Base-by-base conservation (phyloP, 2,797 vertebrate species). In the Allobates femoralis region DNA sequence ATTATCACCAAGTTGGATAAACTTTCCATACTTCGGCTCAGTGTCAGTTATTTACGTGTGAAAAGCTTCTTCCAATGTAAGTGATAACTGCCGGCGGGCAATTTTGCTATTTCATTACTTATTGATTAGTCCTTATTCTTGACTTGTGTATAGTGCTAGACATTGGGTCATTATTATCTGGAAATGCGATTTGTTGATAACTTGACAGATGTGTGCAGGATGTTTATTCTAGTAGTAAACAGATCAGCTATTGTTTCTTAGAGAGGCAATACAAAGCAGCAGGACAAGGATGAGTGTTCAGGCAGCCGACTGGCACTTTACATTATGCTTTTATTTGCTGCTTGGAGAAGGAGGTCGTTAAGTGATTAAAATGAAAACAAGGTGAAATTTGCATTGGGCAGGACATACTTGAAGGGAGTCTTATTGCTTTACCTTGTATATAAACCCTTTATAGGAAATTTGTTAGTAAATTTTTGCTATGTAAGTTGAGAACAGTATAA, bases 31-130 rank as follows among this genome's bases (percentile, higher is more conserved):
- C 91, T 99, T 89, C 96, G 98, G 15, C 97, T 99, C 0, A 98
- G 97, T 0, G 98, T 99, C 87, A 97, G 97, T 91, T 99, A 98
- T 94, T 96, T 99, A 86, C 94, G 96, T 15, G 96, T 99, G 92
- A 99, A 97, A 93, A 98, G 97, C 90, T 99, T 98, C 95, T 99
- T 99, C 92, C 96, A 97, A 96, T 96, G 98, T 99, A 94, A 91
- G 89, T 34, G 32, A 30, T 7, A 46, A 23, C 14, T 37, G 28
- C 18, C 5, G 12, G 37, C 3, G 2, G 64, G 21, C 6, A n/a
- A 18, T 6, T 23, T 32, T 55, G 50, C 19, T 55, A 55, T 53
- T 51, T 46, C 41, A 46, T 46, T 46, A 46, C 11, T 46, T 46
- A 7, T 46, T 46, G 0, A n/a, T n/a, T 46, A 46, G 41, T 46